A percentile compares a stretch with the other conserved stretches of the same genome.
Conservation (phyloP, 1,140 invertebrate genomes). For the Maniola jurtina region DNA sequence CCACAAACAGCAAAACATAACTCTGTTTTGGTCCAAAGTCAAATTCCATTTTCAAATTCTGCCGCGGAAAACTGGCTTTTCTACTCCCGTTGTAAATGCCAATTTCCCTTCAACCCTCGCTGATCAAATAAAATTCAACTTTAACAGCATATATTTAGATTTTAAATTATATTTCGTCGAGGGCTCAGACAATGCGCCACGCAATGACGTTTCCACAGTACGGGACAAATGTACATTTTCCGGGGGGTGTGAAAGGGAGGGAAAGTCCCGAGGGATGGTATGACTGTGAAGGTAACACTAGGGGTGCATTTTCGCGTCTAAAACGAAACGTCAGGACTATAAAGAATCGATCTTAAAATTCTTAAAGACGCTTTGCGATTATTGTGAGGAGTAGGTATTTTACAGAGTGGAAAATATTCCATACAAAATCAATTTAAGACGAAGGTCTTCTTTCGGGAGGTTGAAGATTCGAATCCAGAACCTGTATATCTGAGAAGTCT, state of each 20-base stretch:
- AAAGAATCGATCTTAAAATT: constrained; percentile 65
- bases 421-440: too few species aligned
- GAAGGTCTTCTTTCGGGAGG: too few species aligned
- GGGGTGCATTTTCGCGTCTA: constrained; percentile 68
- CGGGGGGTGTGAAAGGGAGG: constrained; percentile 43
- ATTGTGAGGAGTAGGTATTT: too few species aligned
- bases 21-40: constrained; percentile 48
- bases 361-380: constrained; percentile 49
- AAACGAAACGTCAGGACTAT: constrained; percentile 57
- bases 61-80: constrained; percentile 75
- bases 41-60: constrained; percentile 70
- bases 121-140: constrained; percentile 41
- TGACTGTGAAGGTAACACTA: constrained; percentile 44
- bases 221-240: constrained; percentile 37
- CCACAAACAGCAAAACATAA: constrained; percentile 35
- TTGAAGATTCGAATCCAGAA: too few species aligned
- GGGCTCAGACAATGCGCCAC: constrained; percentile 71
- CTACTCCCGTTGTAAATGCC: constrained; percentile 73
- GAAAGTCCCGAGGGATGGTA: constrained; percentile 50
- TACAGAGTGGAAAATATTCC: too few species aligned
- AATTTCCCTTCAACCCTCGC: constrained; percentile 66
- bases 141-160: constrained; percentile 32
- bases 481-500: too few species aligned
- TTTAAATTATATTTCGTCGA: constrained; percentile 37
- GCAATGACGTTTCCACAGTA: constrained; percentile 72